phyloP scores from a whole-genome alignment of 2,888 invertebrate genomes.

The Quadroppia sp. region DNA sequence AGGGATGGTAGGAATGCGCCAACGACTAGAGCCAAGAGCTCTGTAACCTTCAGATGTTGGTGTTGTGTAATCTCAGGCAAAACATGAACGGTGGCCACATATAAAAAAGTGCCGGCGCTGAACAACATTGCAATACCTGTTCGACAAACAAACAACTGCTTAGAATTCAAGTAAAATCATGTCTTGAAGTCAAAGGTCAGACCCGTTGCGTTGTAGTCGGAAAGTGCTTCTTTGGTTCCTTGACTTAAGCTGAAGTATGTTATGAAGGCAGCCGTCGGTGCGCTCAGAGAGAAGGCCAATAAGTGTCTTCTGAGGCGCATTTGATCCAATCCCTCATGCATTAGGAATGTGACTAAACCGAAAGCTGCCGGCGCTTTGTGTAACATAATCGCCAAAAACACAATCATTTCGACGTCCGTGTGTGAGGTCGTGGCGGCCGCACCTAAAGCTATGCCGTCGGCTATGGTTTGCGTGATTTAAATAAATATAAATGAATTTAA shows the following conservation, averaged over 20 bases:
- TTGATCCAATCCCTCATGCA: slow-evolving; percentile 90
- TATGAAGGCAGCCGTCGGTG: slow-evolving; percentile 79
- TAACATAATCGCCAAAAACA: slow-evolving; percentile 97
- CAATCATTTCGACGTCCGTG: slow-evolving; percentile 92
- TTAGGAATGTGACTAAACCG: slow-evolving; percentile 91
- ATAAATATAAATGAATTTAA: background rate
- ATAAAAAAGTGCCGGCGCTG: slow-evolving; percentile 97
- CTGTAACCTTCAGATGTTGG: slow-evolving; percentile 66
- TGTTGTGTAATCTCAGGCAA: slow-evolving; percentile 72
- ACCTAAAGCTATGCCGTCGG: slow-evolving; percentile 96
- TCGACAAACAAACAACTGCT: background rate
- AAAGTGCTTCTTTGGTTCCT: slow-evolving; percentile 83
- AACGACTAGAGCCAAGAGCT: slow-evolving; percentile 74
- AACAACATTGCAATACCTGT: slow-evolving; percentile 92
- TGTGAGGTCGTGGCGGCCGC: slow-evolving; percentile 95
- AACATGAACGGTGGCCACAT: slow-evolving; percentile 98
- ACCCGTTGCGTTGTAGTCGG: slow-evolving; percentile 77
- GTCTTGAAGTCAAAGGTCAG: background rate
- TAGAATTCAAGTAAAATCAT: background rate
- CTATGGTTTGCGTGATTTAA: slow-evolving; percentile 55
- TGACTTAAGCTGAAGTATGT: slow-evolving; percentile 92
- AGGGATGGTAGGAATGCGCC: slow-evolving; percentile 84
- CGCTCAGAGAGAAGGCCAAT: slow-evolving; percentile 83
- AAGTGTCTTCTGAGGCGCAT: slow-evolving; percentile 82
- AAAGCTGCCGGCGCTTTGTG: slow-evolving; percentile 99